Conservation (phyloP, 2,113 vertebrate genomes). For the Mus spicilegus region DNA sequence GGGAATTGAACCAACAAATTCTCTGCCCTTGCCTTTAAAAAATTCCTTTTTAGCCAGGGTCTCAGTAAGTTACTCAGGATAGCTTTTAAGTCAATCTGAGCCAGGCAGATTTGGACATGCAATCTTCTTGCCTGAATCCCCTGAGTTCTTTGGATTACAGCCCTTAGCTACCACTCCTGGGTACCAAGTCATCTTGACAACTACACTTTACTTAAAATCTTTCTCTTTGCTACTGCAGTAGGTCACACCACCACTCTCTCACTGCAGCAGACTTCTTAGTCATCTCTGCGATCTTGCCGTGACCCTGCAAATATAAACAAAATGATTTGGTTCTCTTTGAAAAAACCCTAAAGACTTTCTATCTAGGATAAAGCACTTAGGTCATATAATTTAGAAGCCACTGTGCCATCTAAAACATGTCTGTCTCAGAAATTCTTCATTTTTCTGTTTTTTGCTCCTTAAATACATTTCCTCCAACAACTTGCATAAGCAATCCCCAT, state of each 20-base stretch:
- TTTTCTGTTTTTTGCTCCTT: background rate
- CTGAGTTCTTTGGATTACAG: background rate
- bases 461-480: background rate
- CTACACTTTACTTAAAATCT: background rate
- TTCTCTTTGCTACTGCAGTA: background rate
- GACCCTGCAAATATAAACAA: background rate
- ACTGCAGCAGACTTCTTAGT: background rate
- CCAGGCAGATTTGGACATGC: background rate
- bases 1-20: background rate
- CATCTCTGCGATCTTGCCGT: background rate
- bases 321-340: background rate
- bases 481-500: background rate
- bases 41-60: background rate
- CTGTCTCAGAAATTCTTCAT: background rate
- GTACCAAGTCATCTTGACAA: background rate
- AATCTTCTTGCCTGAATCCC: background rate
- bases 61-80: background rate
- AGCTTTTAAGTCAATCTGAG: background rate
- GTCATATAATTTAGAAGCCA: background rate
- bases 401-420: background rate
- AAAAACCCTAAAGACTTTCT: slow-evolving; percentile 6
- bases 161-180: background rate
- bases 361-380: background rate
- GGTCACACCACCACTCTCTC: background rate
- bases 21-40: background rate